Conservation (phyloP, 1,140 invertebrate genomes). For the Pissodes strobi region DNA sequence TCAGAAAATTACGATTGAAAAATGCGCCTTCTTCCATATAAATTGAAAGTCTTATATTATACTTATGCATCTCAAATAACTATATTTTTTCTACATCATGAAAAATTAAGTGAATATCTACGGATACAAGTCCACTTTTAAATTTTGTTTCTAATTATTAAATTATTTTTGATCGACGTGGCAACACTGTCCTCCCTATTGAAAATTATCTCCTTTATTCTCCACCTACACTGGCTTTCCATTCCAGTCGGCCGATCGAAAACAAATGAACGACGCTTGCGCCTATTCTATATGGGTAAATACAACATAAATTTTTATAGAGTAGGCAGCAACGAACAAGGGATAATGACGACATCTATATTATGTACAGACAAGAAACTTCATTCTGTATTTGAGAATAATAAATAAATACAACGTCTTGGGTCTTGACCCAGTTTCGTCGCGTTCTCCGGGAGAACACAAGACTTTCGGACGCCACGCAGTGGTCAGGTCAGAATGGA, state of each 20-base stretch:
- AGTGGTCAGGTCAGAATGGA: too few species aligned
- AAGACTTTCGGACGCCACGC: too few species aligned
- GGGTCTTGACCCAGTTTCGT: background rate
- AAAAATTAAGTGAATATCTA: too few species aligned
- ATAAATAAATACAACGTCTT: background rate
- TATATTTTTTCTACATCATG: too few species aligned
- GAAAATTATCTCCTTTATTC: background rate
- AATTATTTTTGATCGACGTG: too few species aligned
- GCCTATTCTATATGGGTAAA: background rate
- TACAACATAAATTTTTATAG: background rate
- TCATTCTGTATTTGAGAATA: background rate
- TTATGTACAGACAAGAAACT: background rate
- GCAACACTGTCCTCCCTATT: background rate
- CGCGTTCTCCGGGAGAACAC: too few species aligned
- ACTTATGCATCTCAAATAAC: too few species aligned
- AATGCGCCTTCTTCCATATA: too few species aligned
- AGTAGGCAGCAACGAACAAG: too few species aligned
- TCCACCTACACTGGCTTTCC: conserved; percentile 8
- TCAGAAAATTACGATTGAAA: too few species aligned
- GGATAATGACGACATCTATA: conserved; percentile 13
- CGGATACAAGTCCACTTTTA: too few species aligned
- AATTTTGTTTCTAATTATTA: background rate
- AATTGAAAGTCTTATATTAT: too few species aligned
- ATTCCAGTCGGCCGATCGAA: conserved; percentile 25
- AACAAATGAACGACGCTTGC: conserved; percentile 27